These are phyloP conservation scores for Drosophila lowei DNA, from an alignment of 1,140 invertebrate species.

Conservation along the genomic window DNA sequence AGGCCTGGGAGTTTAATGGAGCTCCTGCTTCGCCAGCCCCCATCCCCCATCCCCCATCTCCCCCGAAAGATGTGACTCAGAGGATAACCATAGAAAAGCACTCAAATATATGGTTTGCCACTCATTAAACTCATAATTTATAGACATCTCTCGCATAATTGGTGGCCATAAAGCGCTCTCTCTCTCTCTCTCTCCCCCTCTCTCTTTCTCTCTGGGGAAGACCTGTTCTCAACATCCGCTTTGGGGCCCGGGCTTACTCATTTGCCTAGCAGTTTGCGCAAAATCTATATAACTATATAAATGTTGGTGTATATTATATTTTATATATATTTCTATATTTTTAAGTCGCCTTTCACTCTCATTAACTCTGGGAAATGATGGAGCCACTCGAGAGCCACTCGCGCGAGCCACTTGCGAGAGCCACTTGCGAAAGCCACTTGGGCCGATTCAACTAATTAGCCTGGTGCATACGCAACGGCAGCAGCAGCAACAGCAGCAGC, in stretches of 20 bases:
- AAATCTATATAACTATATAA: slow-evolving; percentile 4
- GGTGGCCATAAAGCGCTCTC: slow-evolving; percentile 18
- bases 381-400: slow-evolving; percentile 25
- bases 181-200: no score
- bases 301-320: not conserved
- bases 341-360: slow-evolving; percentile 72
- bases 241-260: slow-evolving; percentile 23
- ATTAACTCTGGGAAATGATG: slow-evolving; percentile 45
- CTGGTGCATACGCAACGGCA: slow-evolving; percentile 59
- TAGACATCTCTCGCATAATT: slow-evolving; percentile 41
- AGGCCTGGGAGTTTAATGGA: slow-evolving; percentile 31
- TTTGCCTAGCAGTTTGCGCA: slow-evolving; percentile 11
- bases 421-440: slow-evolving; percentile 28
- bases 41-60: no score
- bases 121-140: slow-evolving; percentile 49
- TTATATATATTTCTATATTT: slow-evolving; percentile 22
- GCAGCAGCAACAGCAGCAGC: not conserved
- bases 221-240: slow-evolving; percentile 29
- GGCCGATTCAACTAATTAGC: slow-evolving; percentile 69
- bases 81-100: slow-evolving; percentile 10
- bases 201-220: not conserved
- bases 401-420: slow-evolving; percentile 22
- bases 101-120: slow-evolving; percentile 28
- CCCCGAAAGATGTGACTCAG: slow-evolving; percentile 25
- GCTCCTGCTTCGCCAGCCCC: not conserved